Evolutionary conservation across 2,888 invertebrate genomes (phyloP).

Genomic region (Heliconius erato): DNA sequence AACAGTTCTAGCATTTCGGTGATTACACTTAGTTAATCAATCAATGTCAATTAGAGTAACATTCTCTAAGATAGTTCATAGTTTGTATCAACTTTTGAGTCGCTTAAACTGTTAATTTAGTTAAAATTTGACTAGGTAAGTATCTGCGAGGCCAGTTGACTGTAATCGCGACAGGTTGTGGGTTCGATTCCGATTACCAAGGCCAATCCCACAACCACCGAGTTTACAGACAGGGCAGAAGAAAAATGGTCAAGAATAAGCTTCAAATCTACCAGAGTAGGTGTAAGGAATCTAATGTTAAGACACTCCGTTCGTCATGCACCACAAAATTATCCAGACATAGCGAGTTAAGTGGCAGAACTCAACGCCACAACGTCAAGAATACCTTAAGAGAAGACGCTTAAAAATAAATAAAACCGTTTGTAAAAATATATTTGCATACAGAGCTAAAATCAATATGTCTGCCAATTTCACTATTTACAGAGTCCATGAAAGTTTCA

Average conservation of each 20-base stretch:
- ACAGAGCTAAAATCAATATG: slow-evolving; percentile 47
- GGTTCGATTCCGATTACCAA: not conserved
- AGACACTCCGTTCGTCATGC: not conserved
- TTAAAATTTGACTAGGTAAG: not conserved
- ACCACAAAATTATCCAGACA: not conserved
- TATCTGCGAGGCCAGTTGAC: no score
- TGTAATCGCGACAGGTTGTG: not conserved
- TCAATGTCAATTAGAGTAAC: slow-evolving; percentile 26
- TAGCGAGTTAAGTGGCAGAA: not conserved
- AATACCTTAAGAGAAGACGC: not conserved
- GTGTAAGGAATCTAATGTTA: not conserved
- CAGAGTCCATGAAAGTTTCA: slow-evolving; percentile 50
- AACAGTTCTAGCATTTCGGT: slow-evolving; percentile 6
- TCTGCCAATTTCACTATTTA: slow-evolving; percentile 49
- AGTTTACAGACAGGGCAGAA: no score
- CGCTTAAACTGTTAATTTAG: not conserved
- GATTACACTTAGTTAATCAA: slow-evolving; percentile 25
- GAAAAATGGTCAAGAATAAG: no score
- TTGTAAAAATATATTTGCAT: slow-evolving; percentile 26
- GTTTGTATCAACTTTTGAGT: slow-evolving; percentile 6
- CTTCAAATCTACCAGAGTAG: not conserved
- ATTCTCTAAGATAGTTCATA: slow-evolving; percentile 16
- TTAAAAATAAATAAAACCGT: not conserved
- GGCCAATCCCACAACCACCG: no score
- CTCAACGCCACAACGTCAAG: not conserved